Evolutionary conservation across 2,797 vertebrate species (phyloP).

Genomic region (Pagetopsis macropterus): DNA sequence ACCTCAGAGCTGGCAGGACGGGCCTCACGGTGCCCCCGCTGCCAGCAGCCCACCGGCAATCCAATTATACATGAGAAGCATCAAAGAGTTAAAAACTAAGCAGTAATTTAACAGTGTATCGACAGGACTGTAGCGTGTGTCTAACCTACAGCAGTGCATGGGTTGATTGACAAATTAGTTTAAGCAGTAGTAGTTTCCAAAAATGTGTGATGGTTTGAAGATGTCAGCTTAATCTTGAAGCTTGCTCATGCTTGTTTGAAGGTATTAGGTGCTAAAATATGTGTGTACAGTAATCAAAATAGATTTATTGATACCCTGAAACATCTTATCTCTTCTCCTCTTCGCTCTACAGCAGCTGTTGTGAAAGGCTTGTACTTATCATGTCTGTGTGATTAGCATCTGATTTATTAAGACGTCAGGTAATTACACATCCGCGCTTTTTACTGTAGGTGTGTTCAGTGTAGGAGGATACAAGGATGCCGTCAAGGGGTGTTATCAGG

Average conservation of each 20-base stretch:
- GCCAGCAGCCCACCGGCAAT: conserved; percentile 29
- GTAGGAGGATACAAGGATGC: conserved; percentile 22
- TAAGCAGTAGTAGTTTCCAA: conserved; percentile 41
- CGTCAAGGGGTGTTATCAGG: conserved; percentile 12
- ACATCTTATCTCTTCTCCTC: neutral
- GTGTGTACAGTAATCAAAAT: conserved; percentile 12
- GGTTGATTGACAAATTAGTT: conserved; percentile 62
- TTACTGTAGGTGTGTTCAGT: conserved; percentile 6
- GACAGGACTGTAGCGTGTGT: conserved; percentile 24
- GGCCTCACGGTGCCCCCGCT: neutral
- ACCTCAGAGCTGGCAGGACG: conserved; percentile 51
- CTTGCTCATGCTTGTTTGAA: conserved; percentile 32
- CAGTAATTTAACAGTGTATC: conserved; percentile 19
- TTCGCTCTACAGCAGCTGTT: conserved; percentile 24
- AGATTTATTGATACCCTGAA: conserved; percentile 30
- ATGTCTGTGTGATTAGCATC: conserved; percentile 35
- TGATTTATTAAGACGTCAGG: conserved; percentile 48
- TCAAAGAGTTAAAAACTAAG: conserved; percentile 33
- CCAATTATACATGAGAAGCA: conserved; percentile 41
- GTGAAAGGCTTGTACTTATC: conserved; percentile 34
- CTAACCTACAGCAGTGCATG: neutral
- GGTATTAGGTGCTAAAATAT: neutral
- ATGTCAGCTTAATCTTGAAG: conserved; percentile 25
- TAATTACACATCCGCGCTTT: conserved; percentile 35
- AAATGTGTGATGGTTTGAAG: conserved; percentile 50